Evolutionary conservation across 92 coral and sea anemone genomes (phyloP).

Genomic region (Bergia puertoricense): DNA sequence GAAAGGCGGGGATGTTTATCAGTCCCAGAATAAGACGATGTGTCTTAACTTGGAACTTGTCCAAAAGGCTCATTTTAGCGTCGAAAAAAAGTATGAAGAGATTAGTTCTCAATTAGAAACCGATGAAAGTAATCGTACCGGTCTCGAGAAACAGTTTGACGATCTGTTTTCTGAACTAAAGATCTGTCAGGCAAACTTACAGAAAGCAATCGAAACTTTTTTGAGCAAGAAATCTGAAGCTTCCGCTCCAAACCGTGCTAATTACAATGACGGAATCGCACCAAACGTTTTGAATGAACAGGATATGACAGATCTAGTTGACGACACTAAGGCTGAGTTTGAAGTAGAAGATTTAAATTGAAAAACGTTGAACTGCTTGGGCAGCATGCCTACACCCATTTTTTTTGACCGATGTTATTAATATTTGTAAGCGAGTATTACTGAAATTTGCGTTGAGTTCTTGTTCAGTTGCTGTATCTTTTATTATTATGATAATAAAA

Average conservation of each 20-base stretch:
- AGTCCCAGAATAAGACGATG: neutral
- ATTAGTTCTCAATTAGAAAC: conserved; percentile 6
- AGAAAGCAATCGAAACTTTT: neutral
- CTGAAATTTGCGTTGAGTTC: too few species aligned
- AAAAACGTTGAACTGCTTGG: too few species aligned
- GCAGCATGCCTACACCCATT: too few species aligned
- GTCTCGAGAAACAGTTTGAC: conserved; percentile 15
- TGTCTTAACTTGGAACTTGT: conserved; percentile 2
- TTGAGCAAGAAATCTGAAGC: neutral
- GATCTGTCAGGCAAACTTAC: neutral
- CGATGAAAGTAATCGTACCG: neutral
- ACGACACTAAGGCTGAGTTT: neutral
- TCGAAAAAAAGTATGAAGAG: conserved; percentile 5
- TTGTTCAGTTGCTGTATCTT: too few species aligned
- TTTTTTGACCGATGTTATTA: too few species aligned
- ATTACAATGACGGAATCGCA: neutral
- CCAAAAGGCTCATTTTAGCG: conserved; percentile 26
- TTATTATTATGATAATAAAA: too few species aligned
- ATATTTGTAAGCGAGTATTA: too few species aligned
- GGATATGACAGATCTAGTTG: neutral
- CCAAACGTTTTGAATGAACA: neutral
- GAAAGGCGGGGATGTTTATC: too few species aligned
- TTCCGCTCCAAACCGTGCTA: neutral
- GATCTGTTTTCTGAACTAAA: conserved; percentile 1
- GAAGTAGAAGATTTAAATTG: too few species aligned